Base-by-base conservation (phyloP, 1,140 invertebrate genomes). In the Caerostris darwini region DNA sequence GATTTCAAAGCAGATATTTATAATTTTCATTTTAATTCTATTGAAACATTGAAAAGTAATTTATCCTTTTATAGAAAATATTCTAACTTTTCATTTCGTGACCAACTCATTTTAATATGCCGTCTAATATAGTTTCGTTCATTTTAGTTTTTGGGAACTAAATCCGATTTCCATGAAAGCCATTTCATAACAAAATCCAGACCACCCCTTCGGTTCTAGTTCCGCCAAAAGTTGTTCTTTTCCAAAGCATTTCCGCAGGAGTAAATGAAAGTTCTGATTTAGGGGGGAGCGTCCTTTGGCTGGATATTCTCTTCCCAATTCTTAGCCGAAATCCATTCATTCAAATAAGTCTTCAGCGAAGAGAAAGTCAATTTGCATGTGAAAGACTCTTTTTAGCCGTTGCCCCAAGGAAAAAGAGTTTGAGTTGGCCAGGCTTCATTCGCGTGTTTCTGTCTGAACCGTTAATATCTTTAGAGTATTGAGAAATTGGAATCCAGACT, bases 311-410 rank as follows among this genome's bases (percentile, higher is more conserved):
- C 34, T 34, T 34, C 53, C 34, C 19, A 77, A 77, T 77, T 53
- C 71, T 77, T 77, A 77, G 34, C 53, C 34, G 71, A 77, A 77
- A 77, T 77, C 71, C 34, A 77, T 77, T 34, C 34, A 77, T 77
- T 77, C 50, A 77, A 77, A 77, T 77, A 77, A 77, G 71, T 50
- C 34, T 50, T 77, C 71, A 17, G 71, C 53, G 50, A 34, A 34
- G 71, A 77, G 71, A 53, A 77, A 77, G 71, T 53, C 71, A 77
- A 77, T 77, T 77, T 77, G 34, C 71, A 77, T 77, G 71, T 12
- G 71, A 77, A 77, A 77, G 53, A 34, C 19, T 77, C 71, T 77
- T 77, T 77, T 77, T 77, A 77, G 71, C 10, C 34, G 5, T 50
- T 77, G 71, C 71, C 71, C 12, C 8, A 34, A 50, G 71, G 19